These are phyloP conservation scores for Nomada hirtipes DNA, from an alignment of 2,888 invertebrate species.

Conservation along the genomic window DNA sequence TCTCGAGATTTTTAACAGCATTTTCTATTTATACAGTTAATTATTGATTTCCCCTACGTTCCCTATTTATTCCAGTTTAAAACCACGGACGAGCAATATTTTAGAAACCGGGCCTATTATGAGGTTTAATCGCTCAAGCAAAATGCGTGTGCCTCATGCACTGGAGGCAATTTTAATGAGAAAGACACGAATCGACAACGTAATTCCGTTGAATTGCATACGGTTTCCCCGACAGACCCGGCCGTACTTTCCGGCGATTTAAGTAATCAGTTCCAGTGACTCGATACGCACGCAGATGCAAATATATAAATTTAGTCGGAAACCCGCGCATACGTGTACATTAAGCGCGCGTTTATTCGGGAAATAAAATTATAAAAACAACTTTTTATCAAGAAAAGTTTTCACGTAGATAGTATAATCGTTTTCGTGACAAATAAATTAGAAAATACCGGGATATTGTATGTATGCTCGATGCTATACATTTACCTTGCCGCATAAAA, in stretches of 20 bases:
- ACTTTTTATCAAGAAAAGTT: too few species aligned
- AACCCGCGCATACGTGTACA: slow-evolving; percentile 4
- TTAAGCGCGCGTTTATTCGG: too few species aligned
- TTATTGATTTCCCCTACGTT: neutral
- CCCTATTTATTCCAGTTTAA: neutral
- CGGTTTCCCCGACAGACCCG: slow-evolving; percentile 6
- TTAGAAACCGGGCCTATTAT: neutral
- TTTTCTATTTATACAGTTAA: too few species aligned
- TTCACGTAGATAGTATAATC: too few species aligned
- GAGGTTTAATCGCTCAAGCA: neutral
- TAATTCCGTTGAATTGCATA: slow-evolving; percentile 27
- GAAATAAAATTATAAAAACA: too few species aligned
- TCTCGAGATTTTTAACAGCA: too few species aligned
- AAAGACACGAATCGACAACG: slow-evolving; percentile 25
- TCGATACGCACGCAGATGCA: slow-evolving; percentile 13
- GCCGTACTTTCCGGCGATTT: slow-evolving; percentile 28
- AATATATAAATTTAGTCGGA: neutral
- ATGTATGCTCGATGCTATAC: too few species aligned
- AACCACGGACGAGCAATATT: neutral
- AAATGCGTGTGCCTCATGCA: neutral
- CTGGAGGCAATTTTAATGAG: neutral
- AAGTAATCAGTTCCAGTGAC: slow-evolving; percentile 39
- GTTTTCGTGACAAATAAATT: too few species aligned
- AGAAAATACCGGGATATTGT: too few species aligned
- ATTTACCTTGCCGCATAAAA: too few species aligned